Percentiles rank a stretch among this genome's conserved stretches.
phyloP scores from a whole-genome alignment of 2,113 vertebrate genomes.

The Zosterops borbonicus region DNA sequence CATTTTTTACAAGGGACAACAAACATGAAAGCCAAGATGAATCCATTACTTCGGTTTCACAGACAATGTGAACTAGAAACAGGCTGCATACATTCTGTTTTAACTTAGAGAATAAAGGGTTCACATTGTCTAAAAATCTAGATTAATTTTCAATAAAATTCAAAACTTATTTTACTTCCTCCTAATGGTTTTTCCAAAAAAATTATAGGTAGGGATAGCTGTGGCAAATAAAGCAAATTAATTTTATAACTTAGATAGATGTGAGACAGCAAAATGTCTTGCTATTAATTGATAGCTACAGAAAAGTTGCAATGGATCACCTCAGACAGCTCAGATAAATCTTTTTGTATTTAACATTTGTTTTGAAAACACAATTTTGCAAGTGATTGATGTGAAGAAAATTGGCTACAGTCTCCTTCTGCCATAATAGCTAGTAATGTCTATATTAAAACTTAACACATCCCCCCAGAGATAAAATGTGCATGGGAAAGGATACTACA shows the following conservation, averaged over 20 bases:
- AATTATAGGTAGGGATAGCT: not conserved
- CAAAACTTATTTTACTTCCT: constrained; percentile 50
- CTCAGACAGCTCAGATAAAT: constrained; percentile 24
- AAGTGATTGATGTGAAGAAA: constrained; percentile 31
- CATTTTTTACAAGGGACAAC: constrained; percentile 59
- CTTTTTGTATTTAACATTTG: not conserved
- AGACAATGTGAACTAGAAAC: constrained; percentile 68
- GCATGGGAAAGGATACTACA: not conserved
- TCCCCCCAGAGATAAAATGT: not conserved
- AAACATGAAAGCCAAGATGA: constrained; percentile 63
- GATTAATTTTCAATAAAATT: constrained; percentile 59
- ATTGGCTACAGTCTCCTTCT: not conserved
- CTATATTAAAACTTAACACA: not conserved
- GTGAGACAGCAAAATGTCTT: not conserved
- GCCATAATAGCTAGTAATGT: not conserved
- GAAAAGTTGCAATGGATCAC: constrained; percentile 17
- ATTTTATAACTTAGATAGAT: constrained; percentile 21
- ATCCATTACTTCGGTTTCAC: constrained; percentile 52
- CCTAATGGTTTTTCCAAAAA: not conserved
- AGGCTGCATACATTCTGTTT: constrained; percentile 59
- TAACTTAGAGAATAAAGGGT: constrained; percentile 65
- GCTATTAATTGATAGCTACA: constrained; percentile 19
- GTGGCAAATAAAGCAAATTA: constrained; percentile 1
- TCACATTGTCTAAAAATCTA: constrained; percentile 56
- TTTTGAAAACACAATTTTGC: constrained; percentile 17